Base-by-base conservation (phyloP, 2,797 vertebrate species). In the Dipus sagitta region DNA sequence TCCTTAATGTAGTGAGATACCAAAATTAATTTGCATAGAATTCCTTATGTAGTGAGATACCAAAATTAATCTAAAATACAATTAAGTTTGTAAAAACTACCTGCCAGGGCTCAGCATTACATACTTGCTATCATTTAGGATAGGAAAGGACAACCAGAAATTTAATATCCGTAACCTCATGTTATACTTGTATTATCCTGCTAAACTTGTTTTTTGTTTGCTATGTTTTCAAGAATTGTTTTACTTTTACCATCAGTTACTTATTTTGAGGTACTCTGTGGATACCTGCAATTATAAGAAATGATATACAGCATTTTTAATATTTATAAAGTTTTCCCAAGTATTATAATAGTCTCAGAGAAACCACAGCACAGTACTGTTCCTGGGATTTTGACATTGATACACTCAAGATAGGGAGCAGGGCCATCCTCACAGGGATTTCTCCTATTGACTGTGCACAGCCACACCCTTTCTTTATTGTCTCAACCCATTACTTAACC, bases 21-120 rank as follows among this genome's bases (percentile, higher is more conserved):
- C 20, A 88, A 88, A 77, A 79, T 85, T 94, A 47, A 76, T 78
- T n/a, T n/a, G n/a, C n/a, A n/a, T 52, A 86, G n/a, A 86, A 83
- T 64, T 95, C 23, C 14, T 90, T 68, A 58, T 21, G 30, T 72
- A 92, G 21, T 58, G 6, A 86, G 86, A 77, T 47, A 13, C 0
- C 20, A 88, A 88, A 77, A 79, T 85, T 94, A 47, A 76, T 78
- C 80, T 84, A 82, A 91, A 87, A 90, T 85, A 79, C 4, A 54
- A 82, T n/a, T 86, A 26, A 54, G 54, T 88, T 94, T 93, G 75
- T 88, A 90, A 94, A 92, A 21, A 38, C 60, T 0, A 6, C 13
- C 79, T 68, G 1, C 15, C 18, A 42, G 42, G 74, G 23, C 18
- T 93, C 68, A 91, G 75, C 2, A 88, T 72, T 60, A 80, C 26